These are phyloP conservation scores for Copsychus sechellarum DNA, from an alignment of 2,113 vertebrate genomes.

Conservation along the genomic window DNA sequence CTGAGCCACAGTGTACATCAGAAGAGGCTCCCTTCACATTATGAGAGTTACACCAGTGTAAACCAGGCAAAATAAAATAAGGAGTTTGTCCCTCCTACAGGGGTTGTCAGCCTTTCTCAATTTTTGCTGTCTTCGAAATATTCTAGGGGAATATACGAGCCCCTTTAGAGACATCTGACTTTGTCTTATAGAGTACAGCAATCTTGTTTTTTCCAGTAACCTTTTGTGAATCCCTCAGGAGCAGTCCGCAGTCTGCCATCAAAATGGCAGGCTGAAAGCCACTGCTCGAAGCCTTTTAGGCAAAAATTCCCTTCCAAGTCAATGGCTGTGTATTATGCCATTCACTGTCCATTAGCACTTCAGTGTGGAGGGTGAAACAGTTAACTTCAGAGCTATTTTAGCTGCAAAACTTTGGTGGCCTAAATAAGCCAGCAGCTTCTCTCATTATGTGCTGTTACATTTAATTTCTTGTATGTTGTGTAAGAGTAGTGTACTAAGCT, in stretches of 20 bases:
- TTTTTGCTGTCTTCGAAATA: not conserved
- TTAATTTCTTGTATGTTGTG: slow-evolving; percentile 39
- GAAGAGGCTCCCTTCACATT: not conserved
- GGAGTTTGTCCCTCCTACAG: not conserved
- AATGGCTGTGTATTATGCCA: slow-evolving; percentile 13
- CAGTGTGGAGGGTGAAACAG: slow-evolving; percentile 15
- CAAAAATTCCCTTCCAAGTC: slow-evolving; percentile 48
- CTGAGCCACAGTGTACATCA: not conserved
- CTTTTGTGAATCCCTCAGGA: slow-evolving; percentile 33
- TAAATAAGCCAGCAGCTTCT: slow-evolving; percentile 29
- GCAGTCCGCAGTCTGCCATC: not conserved
- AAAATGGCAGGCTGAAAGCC: slow-evolving; percentile 27
- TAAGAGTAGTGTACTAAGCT: slow-evolving; percentile 18
- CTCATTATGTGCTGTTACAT: slow-evolving; percentile 18
- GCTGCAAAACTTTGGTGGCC: slow-evolving; percentile 50
- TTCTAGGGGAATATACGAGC: not conserved
- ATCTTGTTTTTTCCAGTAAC: not conserved
- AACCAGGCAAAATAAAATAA: not conserved
- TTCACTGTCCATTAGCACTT: slow-evolving; percentile 55
- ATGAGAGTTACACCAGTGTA: not conserved
- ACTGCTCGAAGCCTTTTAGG: slow-evolving; percentile 27
- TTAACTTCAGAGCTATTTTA: slow-evolving; percentile 28
- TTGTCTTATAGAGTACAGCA: not conserved
- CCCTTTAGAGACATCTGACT: not conserved
- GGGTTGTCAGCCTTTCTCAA: not conserved